Percentiles rank a stretch among this genome's conserved stretches.
Conservation (phyloP, 2,888 invertebrate genomes). For the Athalia circularis region DNA sequence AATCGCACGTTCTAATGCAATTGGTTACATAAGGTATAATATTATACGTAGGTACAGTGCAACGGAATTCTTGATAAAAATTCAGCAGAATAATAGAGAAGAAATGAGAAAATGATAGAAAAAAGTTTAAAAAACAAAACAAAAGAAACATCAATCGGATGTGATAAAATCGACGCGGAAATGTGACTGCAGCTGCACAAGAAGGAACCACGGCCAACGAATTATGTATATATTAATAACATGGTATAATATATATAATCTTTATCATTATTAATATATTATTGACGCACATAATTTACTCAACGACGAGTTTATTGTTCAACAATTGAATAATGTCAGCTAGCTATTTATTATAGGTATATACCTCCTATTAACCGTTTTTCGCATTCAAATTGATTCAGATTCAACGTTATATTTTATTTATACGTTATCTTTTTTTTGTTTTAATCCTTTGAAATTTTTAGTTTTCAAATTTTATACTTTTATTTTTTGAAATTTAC, state of each 20-base stretch:
- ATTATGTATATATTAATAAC: slow-evolving; percentile 26
- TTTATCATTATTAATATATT: neutral
- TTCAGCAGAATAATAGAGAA: neutral
- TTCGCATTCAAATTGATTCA: slow-evolving; percentile 48
- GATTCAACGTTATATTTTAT: slow-evolving; percentile 23
- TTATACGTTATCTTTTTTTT: slow-evolving; percentile 25
- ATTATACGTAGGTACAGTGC: neutral
- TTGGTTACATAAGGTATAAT: neutral
- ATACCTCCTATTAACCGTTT: slow-evolving; percentile 33
- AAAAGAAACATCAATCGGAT: neutral
- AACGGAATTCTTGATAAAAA: slow-evolving; percentile 13
- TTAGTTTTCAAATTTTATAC: too few relatives aligned
- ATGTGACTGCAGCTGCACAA: slow-evolving; percentile 22
- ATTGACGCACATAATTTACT: slow-evolving; percentile 3
- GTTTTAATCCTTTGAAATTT: too few relatives aligned
- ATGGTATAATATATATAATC: neutral
- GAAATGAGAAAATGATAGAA: neutral
- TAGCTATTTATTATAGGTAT: slow-evolving; percentile 7
- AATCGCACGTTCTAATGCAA: neutral
- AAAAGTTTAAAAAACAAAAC: neutral
- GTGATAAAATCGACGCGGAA: neutral
- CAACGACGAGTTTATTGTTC: slow-evolving; percentile 21
- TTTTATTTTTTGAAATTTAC: too few relatives aligned
- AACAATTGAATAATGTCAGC: slow-evolving; percentile 39
- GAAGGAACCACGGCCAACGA: slow-evolving; percentile 44